These are phyloP conservation scores for Centropus bengalensis DNA, from an alignment of 2,113 vertebrate species.

Conservation along the genomic window DNA sequence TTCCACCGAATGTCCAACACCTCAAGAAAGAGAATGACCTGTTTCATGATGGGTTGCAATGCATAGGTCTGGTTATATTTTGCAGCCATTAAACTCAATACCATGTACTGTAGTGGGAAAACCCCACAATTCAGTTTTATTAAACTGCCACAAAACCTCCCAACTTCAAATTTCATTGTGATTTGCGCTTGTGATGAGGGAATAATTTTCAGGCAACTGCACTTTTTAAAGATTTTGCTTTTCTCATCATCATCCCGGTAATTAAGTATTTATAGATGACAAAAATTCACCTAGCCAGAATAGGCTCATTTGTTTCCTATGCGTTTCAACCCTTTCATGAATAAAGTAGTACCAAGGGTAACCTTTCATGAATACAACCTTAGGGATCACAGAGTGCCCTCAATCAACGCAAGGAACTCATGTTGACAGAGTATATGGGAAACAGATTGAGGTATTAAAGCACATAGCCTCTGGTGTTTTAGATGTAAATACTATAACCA, in stretches of 20 bases:
- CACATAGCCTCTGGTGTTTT: constrained; percentile 62
- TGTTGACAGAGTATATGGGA: constrained; percentile 68
- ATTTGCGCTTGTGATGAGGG: background rate
- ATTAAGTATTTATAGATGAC: constrained; percentile 35
- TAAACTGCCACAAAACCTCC: constrained; percentile 31
- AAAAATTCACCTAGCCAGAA: background rate
- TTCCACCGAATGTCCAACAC: constrained; percentile 44
- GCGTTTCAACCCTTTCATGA: constrained; percentile 29
- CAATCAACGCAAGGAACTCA: constrained; percentile 53
- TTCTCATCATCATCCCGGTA: constrained; percentile 26
- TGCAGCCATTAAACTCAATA: constrained; percentile 28
- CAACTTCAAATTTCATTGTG: background rate
- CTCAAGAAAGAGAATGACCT: constrained; percentile 4
- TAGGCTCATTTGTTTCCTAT: constrained; percentile 24
- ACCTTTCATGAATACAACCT: constrained; percentile 62
- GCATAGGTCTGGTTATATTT: background rate
- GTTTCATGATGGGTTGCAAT: constrained; percentile 5
- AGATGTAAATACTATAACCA: constrained; percentile 69
- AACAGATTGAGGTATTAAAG: constrained; percentile 69
- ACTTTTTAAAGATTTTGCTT: background rate
- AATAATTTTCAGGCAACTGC: background rate
- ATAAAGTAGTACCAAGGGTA: constrained; percentile 52
- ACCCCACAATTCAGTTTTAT: constrained; percentile 22
- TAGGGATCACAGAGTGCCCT: constrained; percentile 54
- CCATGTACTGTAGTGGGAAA: background rate